Evolutionary conservation across 2,797 vertebrate genomes (phyloP), one percentile per base, ranked within the genome.

Genomic region (Notoglanidium macrostoma): DNA sequence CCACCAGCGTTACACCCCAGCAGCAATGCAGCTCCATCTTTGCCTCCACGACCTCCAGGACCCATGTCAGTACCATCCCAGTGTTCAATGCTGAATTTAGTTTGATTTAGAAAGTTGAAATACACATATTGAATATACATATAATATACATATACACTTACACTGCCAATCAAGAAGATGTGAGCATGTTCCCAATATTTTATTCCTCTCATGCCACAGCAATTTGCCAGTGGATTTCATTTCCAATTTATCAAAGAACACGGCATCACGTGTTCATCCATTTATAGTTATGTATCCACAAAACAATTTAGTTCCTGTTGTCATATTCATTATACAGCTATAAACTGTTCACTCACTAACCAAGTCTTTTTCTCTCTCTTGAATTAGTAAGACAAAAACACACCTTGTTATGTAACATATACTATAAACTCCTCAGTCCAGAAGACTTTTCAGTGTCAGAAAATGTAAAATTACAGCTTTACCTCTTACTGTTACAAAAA

Each of bases 11-110:
- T 93, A 87, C 92, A 93, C 29, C 91, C 88, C 44, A 92, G 92
- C 91, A 94, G 73, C 91, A 88, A 90, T 0, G 55, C 80, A 35
- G 57, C 90, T 26, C 85, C 85, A 26, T 10, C 26, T 44, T 44
- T 86, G 46, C 96, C 95, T 12, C 95, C 95, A 3, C 91, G 95
- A 85, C 94, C 93, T 59, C 85, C 92, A 23, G 94, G 87, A 87
- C 65, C 90, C 83, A 91, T 91, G 96, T 96, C 89, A 93, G 92
- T 87, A 44, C 19, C 74, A 57, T 55, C 46, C 23, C 67, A 61
- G 17, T 67, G 21, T 73, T 65, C 46, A 87, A n/a, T 54, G 8
- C 74, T 68, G 46, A 29, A 29, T 40, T 74, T 65, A 0, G 32
- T 9, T 19, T 65, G 7, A 84, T 70, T 35, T 19, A 21, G 21